Conservation (phyloP, 1,140 invertebrate species). For the Chrysomallon squamiferum region DNA sequence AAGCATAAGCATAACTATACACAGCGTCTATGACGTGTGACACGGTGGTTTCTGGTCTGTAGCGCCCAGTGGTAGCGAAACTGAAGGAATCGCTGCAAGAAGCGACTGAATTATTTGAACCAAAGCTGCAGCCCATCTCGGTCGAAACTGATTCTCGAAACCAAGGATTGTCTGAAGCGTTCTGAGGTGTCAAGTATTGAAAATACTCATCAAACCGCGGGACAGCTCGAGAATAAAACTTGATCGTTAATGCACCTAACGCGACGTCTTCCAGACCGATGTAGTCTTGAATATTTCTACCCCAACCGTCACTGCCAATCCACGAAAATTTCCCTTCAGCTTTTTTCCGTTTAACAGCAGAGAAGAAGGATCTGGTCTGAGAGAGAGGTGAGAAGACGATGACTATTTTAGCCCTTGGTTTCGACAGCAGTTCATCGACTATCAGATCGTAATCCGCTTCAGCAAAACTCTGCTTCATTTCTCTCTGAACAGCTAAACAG, state of each 20-base stretch:
- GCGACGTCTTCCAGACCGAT: constrained; percentile 74
- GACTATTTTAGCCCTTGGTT: constrained; percentile 65
- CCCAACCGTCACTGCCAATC: constrained; percentile 80
- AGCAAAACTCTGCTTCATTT: constrained; percentile 64
- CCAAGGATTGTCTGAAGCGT: constrained; percentile 26
- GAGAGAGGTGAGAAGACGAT: constrained; percentile 74
- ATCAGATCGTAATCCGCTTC: constrained; percentile 18
- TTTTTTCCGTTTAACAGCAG: constrained; percentile 58
- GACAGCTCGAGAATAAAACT: constrained; percentile 61
- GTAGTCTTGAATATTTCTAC: constrained; percentile 72
- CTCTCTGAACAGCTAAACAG: constrained; percentile 70
- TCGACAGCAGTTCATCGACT: constrained; percentile 3
- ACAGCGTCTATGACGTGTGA: constrained; percentile 86
- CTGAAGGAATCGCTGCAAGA: not conserved
- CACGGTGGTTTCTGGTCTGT: constrained; percentile 80
- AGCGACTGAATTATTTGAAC: not conserved
- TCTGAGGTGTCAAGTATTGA: constrained; percentile 11
- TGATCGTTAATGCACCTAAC: constrained; percentile 76
- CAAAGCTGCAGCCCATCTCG: constrained; percentile 10
- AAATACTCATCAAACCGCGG: constrained; percentile 37
- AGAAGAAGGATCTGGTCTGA: constrained; percentile 68
- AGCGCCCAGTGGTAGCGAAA: constrained; percentile 28
- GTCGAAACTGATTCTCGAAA: constrained; percentile 23
- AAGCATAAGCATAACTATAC: constrained; percentile 80
- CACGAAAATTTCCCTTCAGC: constrained; percentile 67